These are phyloP conservation scores for Pomatostomus ruficeps DNA, from an alignment of 2,113 vertebrate genomes.

Conservation along the genomic window DNA sequence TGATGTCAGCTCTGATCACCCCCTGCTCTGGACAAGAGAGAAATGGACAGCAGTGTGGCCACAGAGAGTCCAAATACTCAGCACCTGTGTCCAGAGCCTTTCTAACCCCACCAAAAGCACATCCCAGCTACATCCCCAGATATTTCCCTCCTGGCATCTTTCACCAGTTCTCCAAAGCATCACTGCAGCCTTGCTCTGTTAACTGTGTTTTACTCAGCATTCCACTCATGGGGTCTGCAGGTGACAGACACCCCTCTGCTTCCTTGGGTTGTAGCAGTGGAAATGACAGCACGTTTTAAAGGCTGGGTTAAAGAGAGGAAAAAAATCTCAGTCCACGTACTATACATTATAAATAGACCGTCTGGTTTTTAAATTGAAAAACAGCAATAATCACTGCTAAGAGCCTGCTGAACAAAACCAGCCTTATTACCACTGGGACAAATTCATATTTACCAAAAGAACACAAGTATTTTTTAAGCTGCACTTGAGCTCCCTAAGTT, in stretches of 20 bases:
- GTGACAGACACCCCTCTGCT: neutral
- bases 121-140: neutral
- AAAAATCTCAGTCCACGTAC: neutral
- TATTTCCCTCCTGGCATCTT: neutral
- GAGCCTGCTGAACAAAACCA: slow-evolving; percentile 38
- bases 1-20: neutral
- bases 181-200: neutral
- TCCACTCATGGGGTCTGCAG: neutral
- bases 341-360: slow-evolving; percentile 40
- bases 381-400: slow-evolving; percentile 30
- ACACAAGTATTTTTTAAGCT: slow-evolving; percentile 36
- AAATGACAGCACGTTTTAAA: neutral
- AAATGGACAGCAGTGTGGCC: neutral
- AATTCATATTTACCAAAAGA: slow-evolving; percentile 21
- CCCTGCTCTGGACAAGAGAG: neutral
- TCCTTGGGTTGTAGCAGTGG: neutral
- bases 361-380: slow-evolving; percentile 50
- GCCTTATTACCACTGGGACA: slow-evolving; percentile 37
- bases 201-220: neutral
- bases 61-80: neutral
- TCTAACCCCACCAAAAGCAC: neutral
- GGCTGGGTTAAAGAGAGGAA: neutral
- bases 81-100: neutral
- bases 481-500: slow-evolving; percentile 14
- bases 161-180: neutral